phyloP scores from a whole-genome alignment of 1,140 invertebrate species.

The Steinernema khuongi region DNA sequence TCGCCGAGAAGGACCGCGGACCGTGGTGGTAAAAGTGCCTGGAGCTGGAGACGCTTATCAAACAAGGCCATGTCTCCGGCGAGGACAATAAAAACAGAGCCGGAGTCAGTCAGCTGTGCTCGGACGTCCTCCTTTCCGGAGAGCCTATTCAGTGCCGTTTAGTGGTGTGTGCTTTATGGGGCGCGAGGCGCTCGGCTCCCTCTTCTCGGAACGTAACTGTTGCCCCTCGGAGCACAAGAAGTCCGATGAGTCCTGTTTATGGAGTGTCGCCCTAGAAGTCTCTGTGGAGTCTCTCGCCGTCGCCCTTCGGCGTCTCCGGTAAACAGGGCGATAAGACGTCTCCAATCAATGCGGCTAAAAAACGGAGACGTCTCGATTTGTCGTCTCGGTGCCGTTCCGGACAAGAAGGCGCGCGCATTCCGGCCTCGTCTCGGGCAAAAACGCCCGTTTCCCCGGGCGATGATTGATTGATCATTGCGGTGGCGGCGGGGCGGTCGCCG shows the following conservation, averaged over 20 bases:
- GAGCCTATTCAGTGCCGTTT: not conserved
- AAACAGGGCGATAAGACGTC: too few relatives aligned
- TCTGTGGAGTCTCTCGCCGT: too few relatives aligned
- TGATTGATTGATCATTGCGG: not conserved
- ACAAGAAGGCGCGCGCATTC: too few relatives aligned
- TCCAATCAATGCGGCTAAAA: too few relatives aligned
- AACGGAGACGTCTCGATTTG: too few relatives aligned
- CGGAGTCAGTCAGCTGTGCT: not conserved
- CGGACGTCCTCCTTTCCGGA: not conserved
- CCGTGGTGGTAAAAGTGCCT: not conserved
- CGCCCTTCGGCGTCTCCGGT: too few relatives aligned
- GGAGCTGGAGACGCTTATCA: conserved; percentile 1
- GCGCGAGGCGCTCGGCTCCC: not conserved
- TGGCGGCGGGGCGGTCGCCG: not conserved
- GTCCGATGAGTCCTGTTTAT: too few relatives aligned
- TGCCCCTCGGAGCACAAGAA: too few relatives aligned
- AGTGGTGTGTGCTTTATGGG: not conserved
- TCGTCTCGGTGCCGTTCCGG: too few relatives aligned
- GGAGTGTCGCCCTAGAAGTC: too few relatives aligned
- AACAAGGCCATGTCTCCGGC: not conserved
- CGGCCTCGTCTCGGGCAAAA: not conserved
- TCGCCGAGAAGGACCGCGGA: not conserved
- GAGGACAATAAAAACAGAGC: not conserved
- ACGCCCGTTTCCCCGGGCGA: not conserved
- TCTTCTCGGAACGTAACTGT: not conserved